Evolutionary conservation across 2,888 invertebrate genomes (phyloP), one percentile per base, ranked within the genome.

Genomic region (Apamea epomidion): DNA sequence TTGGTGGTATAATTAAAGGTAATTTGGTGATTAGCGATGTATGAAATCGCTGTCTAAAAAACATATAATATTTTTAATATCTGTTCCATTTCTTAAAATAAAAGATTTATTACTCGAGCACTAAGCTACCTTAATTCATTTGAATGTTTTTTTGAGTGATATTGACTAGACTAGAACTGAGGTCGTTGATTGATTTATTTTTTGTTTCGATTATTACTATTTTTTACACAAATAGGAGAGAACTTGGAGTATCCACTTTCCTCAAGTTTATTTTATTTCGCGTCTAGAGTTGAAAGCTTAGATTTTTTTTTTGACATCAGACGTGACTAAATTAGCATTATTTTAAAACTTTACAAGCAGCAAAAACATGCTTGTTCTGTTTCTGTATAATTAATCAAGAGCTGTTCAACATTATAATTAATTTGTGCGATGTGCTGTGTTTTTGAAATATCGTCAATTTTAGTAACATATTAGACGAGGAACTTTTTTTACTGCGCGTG

Each of bases 331-430:
- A 88, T 83, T 81, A 82, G 77, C 78, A 69, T 84, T 84, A 81
- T 85, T 84, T 90, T 81, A 68, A 79, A 81, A 80, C n/a, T 78
- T 80, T 78, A 80, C 83, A 81, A 84, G 79, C 80, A 82, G 82
- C 81, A 78, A 84, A 87, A 85, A 86, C 83, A 82, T 76, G 78
- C 77, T 78, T 82, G 74, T 88, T 79, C 75, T 70, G 76, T 81
- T 90, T 91, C 87, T 90, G 86, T 87, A 87, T 84, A 89, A 89
- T 86, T 88, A 88, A 88, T 90, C 87, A 87, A 85, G 79, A 74
- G 71, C 65, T 74, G 68, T 79, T 85, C 81, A 76, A 76, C 84
- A 75, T 62, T 78, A 82, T 86, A 91, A 91, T 90, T 89, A 91
- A 92, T 92, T 87, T 85, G 87, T 80, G 81, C 79, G 88, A 88